These are phyloP conservation scores for Chrysemys picta DNA, from an alignment of 2,113 vertebrate genomes.

Conservation along the genomic window DNA sequence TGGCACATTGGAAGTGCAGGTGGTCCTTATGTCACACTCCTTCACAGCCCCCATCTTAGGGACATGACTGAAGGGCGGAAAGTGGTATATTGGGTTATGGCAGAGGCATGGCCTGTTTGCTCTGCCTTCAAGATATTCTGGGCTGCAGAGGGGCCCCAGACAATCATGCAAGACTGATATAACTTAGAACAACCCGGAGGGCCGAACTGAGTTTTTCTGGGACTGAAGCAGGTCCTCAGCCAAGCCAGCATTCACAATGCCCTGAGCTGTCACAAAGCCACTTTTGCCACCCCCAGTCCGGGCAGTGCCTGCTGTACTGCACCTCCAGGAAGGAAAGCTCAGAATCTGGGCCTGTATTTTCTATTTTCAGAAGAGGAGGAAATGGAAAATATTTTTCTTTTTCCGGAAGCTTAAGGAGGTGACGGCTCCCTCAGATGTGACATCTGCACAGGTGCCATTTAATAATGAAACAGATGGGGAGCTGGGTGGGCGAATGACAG, in stretches of 20 bases:
- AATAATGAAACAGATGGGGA: neutral
- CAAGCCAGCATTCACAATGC: neutral
- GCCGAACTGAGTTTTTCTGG: too few species aligned
- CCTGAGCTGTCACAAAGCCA: neutral
- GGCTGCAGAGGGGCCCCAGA: too few species aligned
- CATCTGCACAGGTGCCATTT: neutral
- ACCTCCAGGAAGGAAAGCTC: neutral
- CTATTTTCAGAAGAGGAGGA: neutral
- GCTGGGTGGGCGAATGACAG: neutral
- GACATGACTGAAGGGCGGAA: too few species aligned
- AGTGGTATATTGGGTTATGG: too few species aligned
- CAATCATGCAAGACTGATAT: too few species aligned
- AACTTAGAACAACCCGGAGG: too few species aligned
- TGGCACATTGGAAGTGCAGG: too few species aligned
- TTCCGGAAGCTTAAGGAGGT: neutral
- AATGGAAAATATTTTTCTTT: neutral
- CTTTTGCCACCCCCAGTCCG: neutral
- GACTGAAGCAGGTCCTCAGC: neutral
- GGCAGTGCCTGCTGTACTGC: neutral
- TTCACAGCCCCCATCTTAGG: too few species aligned
- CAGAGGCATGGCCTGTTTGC: too few species aligned
- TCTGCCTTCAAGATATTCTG: too few species aligned
- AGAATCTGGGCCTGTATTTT: neutral
- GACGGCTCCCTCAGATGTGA: neutral
- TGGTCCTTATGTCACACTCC: too few species aligned